Conservation (phyloP, 2,888 invertebrate species). For the Lypha dubia region DNA sequence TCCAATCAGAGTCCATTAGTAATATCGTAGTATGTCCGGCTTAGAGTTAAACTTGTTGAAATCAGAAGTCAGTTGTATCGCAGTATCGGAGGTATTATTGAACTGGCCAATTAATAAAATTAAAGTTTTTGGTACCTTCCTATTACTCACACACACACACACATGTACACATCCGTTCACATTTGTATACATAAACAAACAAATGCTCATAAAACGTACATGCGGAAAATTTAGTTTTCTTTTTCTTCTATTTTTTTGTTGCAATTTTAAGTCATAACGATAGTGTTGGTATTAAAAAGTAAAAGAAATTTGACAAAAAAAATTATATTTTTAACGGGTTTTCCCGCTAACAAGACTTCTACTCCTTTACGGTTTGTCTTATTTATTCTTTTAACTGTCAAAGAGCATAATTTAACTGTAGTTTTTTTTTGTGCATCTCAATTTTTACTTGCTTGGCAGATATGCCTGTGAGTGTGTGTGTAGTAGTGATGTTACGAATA, state of each 20-base stretch:
- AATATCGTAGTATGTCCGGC: too few species aligned
- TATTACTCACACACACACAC: background rate
- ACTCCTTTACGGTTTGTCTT: conserved; percentile 55
- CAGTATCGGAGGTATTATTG: too few species aligned
- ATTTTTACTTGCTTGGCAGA: conserved; percentile 3
- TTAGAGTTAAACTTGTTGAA: too few species aligned
- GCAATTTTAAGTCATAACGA: conserved; percentile 36
- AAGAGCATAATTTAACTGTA: conserved; percentile 66
- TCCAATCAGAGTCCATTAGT: too few species aligned
- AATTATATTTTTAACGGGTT: background rate
- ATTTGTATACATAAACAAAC: conserved; percentile 9
- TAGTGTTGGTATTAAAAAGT: conserved; percentile 47
- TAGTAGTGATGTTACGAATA: too few species aligned
- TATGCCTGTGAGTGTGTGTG: background rate
- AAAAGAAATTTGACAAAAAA: conserved; percentile 4
- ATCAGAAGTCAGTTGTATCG: too few species aligned
- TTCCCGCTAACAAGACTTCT: conserved; percentile 2
- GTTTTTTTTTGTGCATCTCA: background rate
- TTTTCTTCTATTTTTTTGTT: background rate
- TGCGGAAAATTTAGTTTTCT: conserved; percentile 48
- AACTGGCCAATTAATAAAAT: too few species aligned
- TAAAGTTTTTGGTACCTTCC: background rate
- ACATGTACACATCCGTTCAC: too few species aligned
- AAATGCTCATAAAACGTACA: conserved; percentile 37
- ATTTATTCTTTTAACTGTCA: conserved; percentile 66